Conservation (phyloP, 2,888 invertebrate species). For the Chrysolina americana region DNA sequence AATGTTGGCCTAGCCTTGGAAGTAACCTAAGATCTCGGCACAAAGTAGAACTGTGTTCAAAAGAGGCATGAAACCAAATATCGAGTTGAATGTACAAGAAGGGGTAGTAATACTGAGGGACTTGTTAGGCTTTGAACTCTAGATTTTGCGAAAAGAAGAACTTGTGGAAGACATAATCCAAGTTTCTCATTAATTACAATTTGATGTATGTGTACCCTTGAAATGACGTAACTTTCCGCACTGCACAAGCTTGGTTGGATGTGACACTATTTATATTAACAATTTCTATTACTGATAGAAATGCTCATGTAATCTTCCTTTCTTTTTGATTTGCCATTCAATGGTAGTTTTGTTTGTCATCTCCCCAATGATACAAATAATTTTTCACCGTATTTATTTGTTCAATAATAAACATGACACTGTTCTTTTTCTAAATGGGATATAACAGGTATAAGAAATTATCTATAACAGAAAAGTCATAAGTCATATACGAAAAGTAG, state of each 20-base stretch:
- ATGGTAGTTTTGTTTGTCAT: too few relatives aligned
- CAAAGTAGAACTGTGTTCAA: constrained; percentile 33
- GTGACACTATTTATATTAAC: constrained; percentile 4
- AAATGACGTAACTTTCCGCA: background rate
- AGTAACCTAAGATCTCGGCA: constrained; percentile 58
- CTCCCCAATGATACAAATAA: too few relatives aligned
- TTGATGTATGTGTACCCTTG: constrained; percentile 19
- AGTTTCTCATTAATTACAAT: constrained; percentile 7
- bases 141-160: constrained; percentile 18
- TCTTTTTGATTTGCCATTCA: background rate
- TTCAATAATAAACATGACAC: too few relatives aligned
- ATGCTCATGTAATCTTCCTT: background rate
- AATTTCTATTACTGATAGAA: background rate
- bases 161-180: background rate
- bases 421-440: too few relatives aligned
- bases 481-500: too few relatives aligned
- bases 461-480: too few relatives aligned
- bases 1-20: constrained; percentile 65
- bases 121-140: constrained; percentile 27
- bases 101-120: constrained; percentile 37
- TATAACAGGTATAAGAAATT: too few relatives aligned
- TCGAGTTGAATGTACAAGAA: constrained; percentile 28
- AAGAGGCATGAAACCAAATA: constrained; percentile 46
- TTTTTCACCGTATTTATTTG: too few relatives aligned
- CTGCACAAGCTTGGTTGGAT: background rate